Conservation (phyloP, 2,888 invertebrate genomes). For the Acanthosoma haemorrhoidale region DNA sequence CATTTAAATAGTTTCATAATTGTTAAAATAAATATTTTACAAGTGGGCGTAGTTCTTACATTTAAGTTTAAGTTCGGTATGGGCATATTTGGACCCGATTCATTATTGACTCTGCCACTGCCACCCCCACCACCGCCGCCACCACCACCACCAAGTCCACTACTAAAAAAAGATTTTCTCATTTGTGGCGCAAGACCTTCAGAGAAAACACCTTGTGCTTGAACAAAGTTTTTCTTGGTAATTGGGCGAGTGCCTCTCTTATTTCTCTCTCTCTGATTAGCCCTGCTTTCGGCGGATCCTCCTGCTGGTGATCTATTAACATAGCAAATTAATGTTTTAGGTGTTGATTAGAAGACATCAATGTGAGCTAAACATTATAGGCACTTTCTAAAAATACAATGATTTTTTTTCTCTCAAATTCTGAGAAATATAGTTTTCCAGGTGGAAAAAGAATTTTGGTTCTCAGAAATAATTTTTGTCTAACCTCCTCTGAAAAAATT, state of each 20-base stretch:
- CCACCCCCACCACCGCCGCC: slow-evolving; percentile 8
- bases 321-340: too few relatives aligned
- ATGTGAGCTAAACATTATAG: too few relatives aligned
- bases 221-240: slow-evolving; percentile 28
- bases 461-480: too few relatives aligned
- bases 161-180: slow-evolving; percentile 9
- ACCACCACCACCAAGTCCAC: neutral
- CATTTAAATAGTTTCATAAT: neutral
- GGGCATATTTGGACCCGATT: neutral
- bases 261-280: slow-evolving; percentile 19
- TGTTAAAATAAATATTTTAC: neutral
- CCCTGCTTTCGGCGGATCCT: neutral
- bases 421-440: too few relatives aligned
- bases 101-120: too few relatives aligned
- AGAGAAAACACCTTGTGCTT: slow-evolving; percentile 36
- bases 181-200: slow-evolving; percentile 36
- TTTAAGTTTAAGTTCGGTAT: slow-evolving; percentile 23
- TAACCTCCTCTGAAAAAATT: too few relatives aligned
- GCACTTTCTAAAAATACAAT: too few relatives aligned
- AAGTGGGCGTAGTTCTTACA: neutral
- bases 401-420: too few relatives aligned
- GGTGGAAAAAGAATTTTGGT: too few relatives aligned
- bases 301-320: neutral
- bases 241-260: neutral
- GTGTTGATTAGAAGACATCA: too few relatives aligned